phyloP scores from a whole-genome alignment of 2,888 invertebrate species.

The Thecocarcelia acutangulata region DNA sequence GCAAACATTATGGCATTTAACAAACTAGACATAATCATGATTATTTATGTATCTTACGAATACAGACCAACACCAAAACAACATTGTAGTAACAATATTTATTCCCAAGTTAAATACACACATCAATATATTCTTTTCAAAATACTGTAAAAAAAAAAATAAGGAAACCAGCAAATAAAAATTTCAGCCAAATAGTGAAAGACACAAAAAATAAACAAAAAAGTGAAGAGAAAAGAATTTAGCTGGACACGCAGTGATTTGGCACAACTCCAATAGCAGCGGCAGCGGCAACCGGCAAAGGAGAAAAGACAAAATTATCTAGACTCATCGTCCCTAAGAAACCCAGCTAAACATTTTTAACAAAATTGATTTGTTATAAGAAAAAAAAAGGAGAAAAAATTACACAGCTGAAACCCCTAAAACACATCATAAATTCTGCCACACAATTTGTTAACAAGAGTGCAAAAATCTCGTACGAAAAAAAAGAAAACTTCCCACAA shows the following conservation, averaged over 20 bases:
- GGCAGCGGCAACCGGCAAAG: constrained; percentile 14
- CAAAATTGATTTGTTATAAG: constrained; percentile 62
- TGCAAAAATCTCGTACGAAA: not conserved
- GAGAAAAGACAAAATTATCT: not conserved
- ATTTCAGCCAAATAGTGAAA: constrained; percentile 6
- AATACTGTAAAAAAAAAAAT: too few species aligned
- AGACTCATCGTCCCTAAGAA: constrained; percentile 41
- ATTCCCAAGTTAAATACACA: too few species aligned
- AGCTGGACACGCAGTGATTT: constrained; percentile 59
- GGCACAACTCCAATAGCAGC: constrained; percentile 55
- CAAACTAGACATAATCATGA: not conserved
- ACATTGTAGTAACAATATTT: constrained; percentile 19
- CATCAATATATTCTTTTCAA: too few species aligned
- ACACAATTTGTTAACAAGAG: constrained; percentile 60
- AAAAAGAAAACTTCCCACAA: constrained; percentile 3
- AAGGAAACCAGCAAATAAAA: too few species aligned
- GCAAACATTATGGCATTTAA: not conserved
- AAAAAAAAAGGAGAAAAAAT: constrained; percentile 6
- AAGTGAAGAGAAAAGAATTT: constrained; percentile 51
- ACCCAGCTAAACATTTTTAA: constrained; percentile 45
- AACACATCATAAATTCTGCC: constrained; percentile 49
- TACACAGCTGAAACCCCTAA: constrained; percentile 17
- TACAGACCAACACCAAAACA: not conserved
- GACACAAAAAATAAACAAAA: constrained; percentile 3
- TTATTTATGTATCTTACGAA: too few species aligned